These are phyloP conservation scores for Diadumene lineata DNA, from an alignment of 92 coral and sea anemone species.

Conservation along the genomic window DNA sequence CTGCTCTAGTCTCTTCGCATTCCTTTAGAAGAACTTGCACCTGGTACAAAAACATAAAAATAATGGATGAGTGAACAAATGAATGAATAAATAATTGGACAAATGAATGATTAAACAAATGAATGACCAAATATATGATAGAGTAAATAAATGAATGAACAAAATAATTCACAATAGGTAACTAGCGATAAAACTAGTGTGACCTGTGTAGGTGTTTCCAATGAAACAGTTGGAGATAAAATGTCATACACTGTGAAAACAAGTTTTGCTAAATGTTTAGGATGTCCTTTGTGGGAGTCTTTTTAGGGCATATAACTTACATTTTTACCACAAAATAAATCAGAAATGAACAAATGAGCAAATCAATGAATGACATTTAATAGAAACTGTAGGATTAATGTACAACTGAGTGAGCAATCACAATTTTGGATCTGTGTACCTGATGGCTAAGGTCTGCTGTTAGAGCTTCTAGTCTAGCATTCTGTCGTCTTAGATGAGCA, in stretches of 20 bases:
- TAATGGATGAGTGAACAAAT: neutral
- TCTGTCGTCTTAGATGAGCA: conserved; percentile 81
- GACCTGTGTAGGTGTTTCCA: no score
- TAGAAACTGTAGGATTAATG: neutral
- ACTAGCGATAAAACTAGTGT: no score
- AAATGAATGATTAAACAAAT: neutral
- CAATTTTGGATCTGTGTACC: conserved; percentile 51
- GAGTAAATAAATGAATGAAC: no score
- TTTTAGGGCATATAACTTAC: no score
- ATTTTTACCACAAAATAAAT: no score
- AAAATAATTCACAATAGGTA: no score
- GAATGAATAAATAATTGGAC: no score
- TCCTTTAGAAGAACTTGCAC: conserved; percentile 93
- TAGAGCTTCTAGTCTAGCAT: conserved; percentile 74
- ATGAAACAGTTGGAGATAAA: no score
- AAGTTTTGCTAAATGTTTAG: no score
- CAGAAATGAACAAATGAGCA: neutral
- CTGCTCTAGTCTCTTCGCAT: conserved; percentile 94
- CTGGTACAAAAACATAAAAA: conserved; percentile 30
- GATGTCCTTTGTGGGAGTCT: no score
- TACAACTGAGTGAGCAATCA: neutral
- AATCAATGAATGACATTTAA: neutral
- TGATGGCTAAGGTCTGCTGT: conserved; percentile 89
- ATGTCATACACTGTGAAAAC: no score
- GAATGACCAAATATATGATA: no score